Conservation (phyloP, 2,888 invertebrate species). For the Agrotis exclamationis region DNA sequence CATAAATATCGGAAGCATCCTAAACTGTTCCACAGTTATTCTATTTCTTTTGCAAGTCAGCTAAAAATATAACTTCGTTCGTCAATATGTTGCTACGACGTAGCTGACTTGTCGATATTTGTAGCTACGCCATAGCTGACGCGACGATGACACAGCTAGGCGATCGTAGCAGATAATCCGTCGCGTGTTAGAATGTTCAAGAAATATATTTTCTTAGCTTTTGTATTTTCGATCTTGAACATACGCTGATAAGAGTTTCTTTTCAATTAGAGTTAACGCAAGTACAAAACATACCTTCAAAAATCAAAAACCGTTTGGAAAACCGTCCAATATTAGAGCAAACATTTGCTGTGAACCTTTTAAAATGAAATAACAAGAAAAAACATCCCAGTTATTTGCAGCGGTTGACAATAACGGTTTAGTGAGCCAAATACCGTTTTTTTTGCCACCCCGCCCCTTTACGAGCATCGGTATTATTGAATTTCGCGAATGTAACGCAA, state of each 20-base stretch:
- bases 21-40: not conserved
- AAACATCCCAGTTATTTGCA: constrained; percentile 66
- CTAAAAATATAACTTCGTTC: constrained; percentile 21
- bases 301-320: constrained; percentile 19
- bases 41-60: constrained; percentile 10
- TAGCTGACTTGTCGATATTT: constrained; percentile 24
- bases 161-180: constrained; percentile 39
- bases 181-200: constrained; percentile 21
- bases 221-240: not conserved
- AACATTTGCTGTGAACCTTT: constrained; percentile 56
- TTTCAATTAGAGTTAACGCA: not conserved
- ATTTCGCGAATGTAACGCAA: constrained; percentile 69
- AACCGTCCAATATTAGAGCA: constrained; percentile 43
- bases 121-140: constrained; percentile 33
- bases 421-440: constrained; percentile 64
- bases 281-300: not conserved
- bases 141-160: constrained; percentile 23
- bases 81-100: constrained; percentile 35
- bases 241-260: no score
- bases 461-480: constrained; percentile 73
- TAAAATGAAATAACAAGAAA: constrained; percentile 67
- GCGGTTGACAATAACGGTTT: constrained; percentile 67
- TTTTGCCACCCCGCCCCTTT: constrained; percentile 65
- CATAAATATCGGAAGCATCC: no score
- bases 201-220: constrained; percentile 3